phyloP scores from a whole-genome alignment of 2,113 vertebrate species.

The Tringa solitaria region DNA sequence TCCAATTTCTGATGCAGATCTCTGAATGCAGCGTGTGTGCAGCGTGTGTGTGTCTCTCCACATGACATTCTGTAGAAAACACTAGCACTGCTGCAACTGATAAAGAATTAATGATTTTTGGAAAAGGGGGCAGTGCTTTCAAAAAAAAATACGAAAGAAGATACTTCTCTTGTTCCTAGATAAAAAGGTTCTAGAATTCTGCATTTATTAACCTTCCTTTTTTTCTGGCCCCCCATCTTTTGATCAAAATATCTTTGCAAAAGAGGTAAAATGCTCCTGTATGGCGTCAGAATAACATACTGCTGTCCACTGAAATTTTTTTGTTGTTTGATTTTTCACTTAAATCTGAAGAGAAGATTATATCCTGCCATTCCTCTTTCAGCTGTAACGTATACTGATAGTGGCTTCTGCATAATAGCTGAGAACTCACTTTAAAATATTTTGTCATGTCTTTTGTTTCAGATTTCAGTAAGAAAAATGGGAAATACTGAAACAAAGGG shows the following conservation, averaged over 20 bases:
- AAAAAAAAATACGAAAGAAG: neutral
- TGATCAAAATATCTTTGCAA: neutral
- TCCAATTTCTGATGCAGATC: neutral
- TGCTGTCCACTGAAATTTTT: neutral
- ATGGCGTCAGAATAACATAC: neutral
- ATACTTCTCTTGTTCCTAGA: neutral
- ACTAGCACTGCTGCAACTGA: neutral
- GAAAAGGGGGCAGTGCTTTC: neutral
- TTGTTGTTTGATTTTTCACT: neutral
- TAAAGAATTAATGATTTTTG: constrained; percentile 45
- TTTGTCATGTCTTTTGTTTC: neutral
- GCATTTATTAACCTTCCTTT: neutral
- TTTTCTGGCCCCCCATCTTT: neutral
- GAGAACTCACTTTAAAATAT: neutral
- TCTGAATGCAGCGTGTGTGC: neutral
- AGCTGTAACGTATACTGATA: neutral
- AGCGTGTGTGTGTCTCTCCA: neutral
- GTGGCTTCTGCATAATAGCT: neutral
- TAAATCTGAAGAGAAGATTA: neutral
- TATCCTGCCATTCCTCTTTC: neutral
- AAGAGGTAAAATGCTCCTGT: neutral
- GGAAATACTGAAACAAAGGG: neutral
- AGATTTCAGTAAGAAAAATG: neutral
- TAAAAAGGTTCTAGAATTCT: neutral
- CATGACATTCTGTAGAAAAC: neutral